Base-by-base conservation (phyloP, 2,797 vertebrate genomes). In the Amblyraja radiata region DNA sequence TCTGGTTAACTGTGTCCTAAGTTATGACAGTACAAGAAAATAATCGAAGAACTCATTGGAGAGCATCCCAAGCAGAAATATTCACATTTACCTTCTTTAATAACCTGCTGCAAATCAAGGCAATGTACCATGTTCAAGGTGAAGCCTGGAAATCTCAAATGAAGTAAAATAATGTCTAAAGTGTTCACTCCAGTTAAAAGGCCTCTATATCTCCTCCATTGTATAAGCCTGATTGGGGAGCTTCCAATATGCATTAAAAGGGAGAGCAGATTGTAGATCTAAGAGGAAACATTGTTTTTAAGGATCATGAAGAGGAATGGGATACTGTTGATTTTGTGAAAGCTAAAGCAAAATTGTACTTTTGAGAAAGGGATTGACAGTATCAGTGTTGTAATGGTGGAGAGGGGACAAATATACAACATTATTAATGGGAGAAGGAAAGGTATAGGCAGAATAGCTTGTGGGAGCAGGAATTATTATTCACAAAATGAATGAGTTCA, bases 11-110 rank as follows among this genome's bases (percentile, higher is more conserved):
- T 88, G 32, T 88, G 68, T 63, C 6, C n/a, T 88, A 61, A 61
- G 61, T 88, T 86, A n/a, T 88, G 61, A 88, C 84, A 68, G 84
- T 32, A 16, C 84, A 88, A 36, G n/a, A 88, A 88, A 88, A 65
- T 88, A 88, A 88, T 88, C 68, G 36, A 88, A 68, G n/a, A 68
- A 36, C 63, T 88, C 84, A 88, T n/a, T 4, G 25, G 84, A 68
- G 84, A 88, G n/a, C 63, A 65, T 88, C 68, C 84, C 84, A 68
- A 68, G 63, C 21, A 68, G 28, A 68, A 88, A 65, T 88, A 88
- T 88, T 88, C 36, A 68, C n/a, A 68, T 58, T n/a, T 13, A 13
- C 83, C 61, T 28, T 86, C 83, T 6, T 16, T 36, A 32, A n/a
- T 65, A 68, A 68, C n/a, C 61, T n/a, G 36, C 65, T 88, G n/a